Percentiles rank a stretch among this genome's conserved stretches.
phyloP scores from a whole-genome alignment of 1,140 invertebrate species.

The Aphelinus certus region DNA sequence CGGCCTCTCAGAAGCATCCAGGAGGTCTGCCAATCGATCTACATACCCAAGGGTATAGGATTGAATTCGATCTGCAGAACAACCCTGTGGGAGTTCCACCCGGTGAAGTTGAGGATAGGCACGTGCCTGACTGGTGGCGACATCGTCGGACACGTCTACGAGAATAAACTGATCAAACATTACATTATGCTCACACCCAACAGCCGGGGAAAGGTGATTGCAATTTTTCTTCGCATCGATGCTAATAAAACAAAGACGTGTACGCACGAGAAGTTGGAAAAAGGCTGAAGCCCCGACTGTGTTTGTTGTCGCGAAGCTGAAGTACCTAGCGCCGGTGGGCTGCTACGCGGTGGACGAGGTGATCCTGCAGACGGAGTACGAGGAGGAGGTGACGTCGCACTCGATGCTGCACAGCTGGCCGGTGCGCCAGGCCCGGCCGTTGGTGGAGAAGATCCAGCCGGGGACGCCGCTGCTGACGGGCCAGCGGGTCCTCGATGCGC shows the following conservation, averaged over 20 bases:
- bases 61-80: conserved; percentile 69
- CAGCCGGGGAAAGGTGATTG: conserved; percentile 72
- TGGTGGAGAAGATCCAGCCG: conserved; percentile 78
- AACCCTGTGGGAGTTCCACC: conserved; percentile 78
- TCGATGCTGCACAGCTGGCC: conserved; percentile 76
- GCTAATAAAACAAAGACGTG: neutral
- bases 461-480: conserved; percentile 82
- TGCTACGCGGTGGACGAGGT: conserved; percentile 77
- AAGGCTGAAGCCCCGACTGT: neutral
- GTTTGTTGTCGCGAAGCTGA: conserved; percentile 42
- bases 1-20: conserved; percentile 79
- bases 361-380: conserved; percentile 81
- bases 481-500: conserved; percentile 79
- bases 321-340: conserved; percentile 77
- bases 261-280: neutral
- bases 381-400: conserved; percentile 74
- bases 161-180: conserved; percentile 81
- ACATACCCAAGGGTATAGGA: conserved; percentile 84
- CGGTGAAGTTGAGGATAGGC: conserved; percentile 69
- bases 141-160: conserved; percentile 77
- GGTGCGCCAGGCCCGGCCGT: conserved; percentile 78
- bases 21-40: conserved; percentile 75
- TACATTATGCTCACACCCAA: conserved; percentile 77
- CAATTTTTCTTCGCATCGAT: too few relatives aligned
- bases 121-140: conserved; percentile 82